Evolutionary conservation across 2,113 vertebrate species (phyloP), one percentile per base, ranked within the genome.

Genomic region (Colistium nudipinnis): DNA sequence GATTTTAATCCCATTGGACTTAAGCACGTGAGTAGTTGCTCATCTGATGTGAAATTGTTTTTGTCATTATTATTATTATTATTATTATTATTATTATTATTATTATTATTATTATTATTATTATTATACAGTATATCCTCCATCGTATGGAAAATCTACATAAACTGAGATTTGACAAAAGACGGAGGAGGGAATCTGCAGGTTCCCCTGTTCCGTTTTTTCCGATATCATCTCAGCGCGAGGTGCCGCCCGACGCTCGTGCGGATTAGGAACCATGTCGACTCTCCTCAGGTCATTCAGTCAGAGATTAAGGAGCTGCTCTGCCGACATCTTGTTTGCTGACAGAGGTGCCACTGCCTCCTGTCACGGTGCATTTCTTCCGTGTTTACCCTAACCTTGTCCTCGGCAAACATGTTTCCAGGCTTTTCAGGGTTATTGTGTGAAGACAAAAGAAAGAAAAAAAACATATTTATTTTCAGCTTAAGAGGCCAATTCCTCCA

Each of bases 221-320:
- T 47, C 41, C 19, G 7, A 28, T 38, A 52, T 39, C 52, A 36
- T 62, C 75, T 48, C 31, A 39, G 7, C 28, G 4, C 12, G 20
- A 41, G 36, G 75, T 59, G 44, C 51, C 6, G 43, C 35, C 16
- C 3, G 45, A 44, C 13, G 31, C 44, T 24, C 16, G 62, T 19
- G 43, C 53, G 43, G 44, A 77, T 80, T 72, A 74, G 35, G 55
- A 55, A 73, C 57, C 39, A 6, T 4, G 41, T 36, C 2, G 17
- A 19, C 11, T 70, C 44, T 33, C 56, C 43, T 24, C 30, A 71
- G 72, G 64, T 74, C 74, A 44, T 38, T 47, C 69, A 38, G 22
- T 57, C 64, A 62, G 39, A 79, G 59, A 64, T 76, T 55, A 76
- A 81, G 48, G 30, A 66, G 61, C 65, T 68, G 38, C 31, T 38